A percentile compares a stretch with the other conserved stretches of the same genome.
These are phyloP conservation scores for Muricea muricata DNA, from an alignment of 92 coral and sea anemone species.

Conservation along the genomic window DNA sequence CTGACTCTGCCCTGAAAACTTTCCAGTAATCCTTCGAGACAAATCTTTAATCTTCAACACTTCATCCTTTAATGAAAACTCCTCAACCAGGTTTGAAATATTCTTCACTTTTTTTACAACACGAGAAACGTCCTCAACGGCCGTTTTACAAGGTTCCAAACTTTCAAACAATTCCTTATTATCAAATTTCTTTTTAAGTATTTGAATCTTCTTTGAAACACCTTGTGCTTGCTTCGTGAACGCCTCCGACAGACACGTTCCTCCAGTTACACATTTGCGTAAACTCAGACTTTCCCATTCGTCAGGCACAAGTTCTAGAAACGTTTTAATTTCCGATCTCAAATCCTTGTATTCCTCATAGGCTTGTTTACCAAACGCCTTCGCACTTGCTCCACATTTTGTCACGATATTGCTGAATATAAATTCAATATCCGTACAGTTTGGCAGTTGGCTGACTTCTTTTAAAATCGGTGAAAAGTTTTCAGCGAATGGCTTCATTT, in stretches of 20 bases:
- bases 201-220: slow-evolving; percentile 68
- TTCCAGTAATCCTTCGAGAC: slow-evolving; percentile 77
- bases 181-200: slow-evolving; percentile 53
- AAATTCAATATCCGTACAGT: slow-evolving; percentile 70
- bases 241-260: slow-evolving; percentile 78
- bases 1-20: slow-evolving; percentile 44
- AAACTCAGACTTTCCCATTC: slow-evolving; percentile 81
- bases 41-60: slow-evolving; percentile 79
- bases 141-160: slow-evolving; percentile 75
- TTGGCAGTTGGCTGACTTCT: slow-evolving; percentile 79
- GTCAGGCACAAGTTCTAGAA: slow-evolving; percentile 82
- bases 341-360: slow-evolving; percentile 74
- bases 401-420: slow-evolving; percentile 73
- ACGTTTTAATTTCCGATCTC: slow-evolving; percentile 69
- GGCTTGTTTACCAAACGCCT: slow-evolving; percentile 67
- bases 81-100: slow-evolving; percentile 74
- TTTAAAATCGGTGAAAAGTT: slow-evolving; percentile 80
- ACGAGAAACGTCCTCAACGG: slow-evolving; percentile 72
- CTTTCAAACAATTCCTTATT: slow-evolving; percentile 83
- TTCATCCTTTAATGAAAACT: slow-evolving; percentile 85
- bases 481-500: slow-evolving; percentile 83
- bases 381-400: slow-evolving; percentile 81
- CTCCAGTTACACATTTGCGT: slow-evolving; percentile 84
- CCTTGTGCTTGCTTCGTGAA: slow-evolving; percentile 85
- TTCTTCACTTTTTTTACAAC: slow-evolving; percentile 76